Evolutionary conservation across 2,113 vertebrate genomes (phyloP), one percentile per base, ranked within the genome.

Genomic region (Pseudolaguvia tuberculata): DNA sequence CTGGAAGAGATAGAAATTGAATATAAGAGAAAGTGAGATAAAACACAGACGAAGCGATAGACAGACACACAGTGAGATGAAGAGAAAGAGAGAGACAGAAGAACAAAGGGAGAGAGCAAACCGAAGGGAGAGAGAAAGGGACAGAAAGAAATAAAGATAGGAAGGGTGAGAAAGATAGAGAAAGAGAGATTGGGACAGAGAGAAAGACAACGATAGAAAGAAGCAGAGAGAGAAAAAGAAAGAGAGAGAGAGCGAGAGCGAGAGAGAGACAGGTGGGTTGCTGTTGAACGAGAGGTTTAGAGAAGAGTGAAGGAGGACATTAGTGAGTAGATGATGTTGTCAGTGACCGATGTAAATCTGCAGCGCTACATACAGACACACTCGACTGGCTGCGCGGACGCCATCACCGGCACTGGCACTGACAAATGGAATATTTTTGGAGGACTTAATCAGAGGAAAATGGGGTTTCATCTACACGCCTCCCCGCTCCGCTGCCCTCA

Each of bases 361-460:
- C 90, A 79, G 90, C 83, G 88, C 91, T 93, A 92, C 93, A 94
- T 92, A 94, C 92, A 92, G 93, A 94, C 89, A 94, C 89, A 92
- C 90, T 88, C 68, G 92, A 88, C 89, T 93, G 92, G 91, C 85
- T 81, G 84, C 91, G 83, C 90, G 86, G 88, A 69, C 83, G 91
- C 88, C 86, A 85, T 89, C 87, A 77, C 87, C 85, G 86, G 90
- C 88, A 87, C 82, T 94, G 94, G 93, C 94, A 95, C 93, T 95
- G 94, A 96, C 88, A 94, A 90, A 96, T 96, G 93, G 89, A 95
- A 94, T 94, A 93, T 95, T 94, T 94, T 94, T 88, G 90, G 88
- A 91, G 91, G 91, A 95, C 92, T 94, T 95, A 95, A 95, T 94
- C 93, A 94, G 93, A 93, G 93, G 93, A 94, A 81, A 94, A 96